These are phyloP conservation scores for Oreocharis arfaki DNA, from an alignment of 2,113 vertebrate species.

Conservation along the genomic window DNA sequence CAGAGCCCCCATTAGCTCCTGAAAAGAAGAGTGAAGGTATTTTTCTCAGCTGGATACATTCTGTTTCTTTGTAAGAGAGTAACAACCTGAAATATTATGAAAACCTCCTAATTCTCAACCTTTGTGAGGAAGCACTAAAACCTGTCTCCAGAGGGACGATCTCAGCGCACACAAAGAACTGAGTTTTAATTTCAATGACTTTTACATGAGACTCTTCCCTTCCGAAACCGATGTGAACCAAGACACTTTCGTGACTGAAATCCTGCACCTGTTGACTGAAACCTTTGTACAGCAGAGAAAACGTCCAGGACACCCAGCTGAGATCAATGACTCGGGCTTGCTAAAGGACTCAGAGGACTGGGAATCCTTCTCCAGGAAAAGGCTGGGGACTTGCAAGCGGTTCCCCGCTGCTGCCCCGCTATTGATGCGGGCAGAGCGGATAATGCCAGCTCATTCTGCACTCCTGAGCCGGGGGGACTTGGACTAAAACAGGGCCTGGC, in stretches of 20 bases:
- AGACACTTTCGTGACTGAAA: not conserved
- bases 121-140: not conserved
- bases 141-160: not conserved
- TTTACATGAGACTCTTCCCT: not conserved
- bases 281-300: not conserved
- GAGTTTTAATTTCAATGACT: not conserved
- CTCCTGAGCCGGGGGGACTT: not conserved
- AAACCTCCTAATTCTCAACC: not conserved
- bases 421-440: fast-evolving
- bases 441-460: not conserved
- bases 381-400: not conserved
- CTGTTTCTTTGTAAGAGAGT: not conserved
- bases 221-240: not conserved
- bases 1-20: not conserved
- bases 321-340: not conserved
- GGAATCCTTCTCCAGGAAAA: not conserved
- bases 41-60: not conserved
- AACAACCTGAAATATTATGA: not conserved
- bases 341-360: not conserved
- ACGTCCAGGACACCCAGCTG: not conserved
- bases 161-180: not conserved
- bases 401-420: not conserved
- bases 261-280: not conserved
- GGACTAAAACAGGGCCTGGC: fast-evolving
- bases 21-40: not conserved